Conservation (phyloP, 2,113 vertebrate species). For the Eulemur rufifrons region DNA sequence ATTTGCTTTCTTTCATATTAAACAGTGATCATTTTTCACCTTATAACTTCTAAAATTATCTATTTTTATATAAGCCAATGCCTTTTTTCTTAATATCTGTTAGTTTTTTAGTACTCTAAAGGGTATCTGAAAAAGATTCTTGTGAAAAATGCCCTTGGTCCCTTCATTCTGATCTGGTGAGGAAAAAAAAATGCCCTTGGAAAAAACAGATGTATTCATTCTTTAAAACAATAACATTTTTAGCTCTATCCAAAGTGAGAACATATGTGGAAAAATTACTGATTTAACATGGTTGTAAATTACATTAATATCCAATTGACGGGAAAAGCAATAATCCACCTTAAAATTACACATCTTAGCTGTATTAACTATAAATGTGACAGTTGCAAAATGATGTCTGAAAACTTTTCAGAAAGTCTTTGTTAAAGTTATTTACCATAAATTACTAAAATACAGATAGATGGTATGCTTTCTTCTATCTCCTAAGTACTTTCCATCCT, state of each 20-base stretch:
- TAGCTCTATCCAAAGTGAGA: conserved; percentile 4
- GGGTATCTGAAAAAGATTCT: neutral
- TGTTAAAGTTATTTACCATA: conserved; percentile 23
- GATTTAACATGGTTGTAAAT: neutral
- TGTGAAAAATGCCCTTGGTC: neutral
- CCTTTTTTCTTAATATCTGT: neutral
- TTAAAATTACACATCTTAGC: conserved; percentile 13
- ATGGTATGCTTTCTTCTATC: neutral
- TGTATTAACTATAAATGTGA: conserved; percentile 19
- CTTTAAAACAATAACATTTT: neutral
- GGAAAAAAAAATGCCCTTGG: neutral
- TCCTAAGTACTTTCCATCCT: neutral
- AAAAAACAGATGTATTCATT: neutral
- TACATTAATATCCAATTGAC: neutral
- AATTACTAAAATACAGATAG: conserved; percentile 3
- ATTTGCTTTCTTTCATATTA: conserved; percentile 7
- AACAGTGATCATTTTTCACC: neutral
- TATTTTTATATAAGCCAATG: conserved; percentile 1
- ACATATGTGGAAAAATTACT: neutral
- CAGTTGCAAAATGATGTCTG: neutral
- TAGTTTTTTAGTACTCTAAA: neutral
- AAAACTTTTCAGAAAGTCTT: neutral
- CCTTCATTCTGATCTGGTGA: too few relatives aligned
- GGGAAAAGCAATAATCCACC: neutral
- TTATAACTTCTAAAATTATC: conserved; percentile 14